Base-by-base conservation (phyloP, 2,113 vertebrate species). In the Tiliqua scincoides region DNA sequence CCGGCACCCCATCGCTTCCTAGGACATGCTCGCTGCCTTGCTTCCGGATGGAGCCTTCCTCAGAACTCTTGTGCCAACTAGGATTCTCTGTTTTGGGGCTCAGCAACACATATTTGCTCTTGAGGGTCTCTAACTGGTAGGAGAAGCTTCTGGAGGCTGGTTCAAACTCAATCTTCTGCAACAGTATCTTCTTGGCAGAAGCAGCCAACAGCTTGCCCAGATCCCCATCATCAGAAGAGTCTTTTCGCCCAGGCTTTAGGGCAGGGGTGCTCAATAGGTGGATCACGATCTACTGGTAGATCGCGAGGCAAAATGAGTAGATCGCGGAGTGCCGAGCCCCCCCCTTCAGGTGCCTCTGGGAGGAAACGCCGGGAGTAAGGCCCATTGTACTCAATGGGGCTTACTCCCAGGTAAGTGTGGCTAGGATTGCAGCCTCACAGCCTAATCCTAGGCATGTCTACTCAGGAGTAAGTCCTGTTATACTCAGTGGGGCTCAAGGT, bases 161-260 rank as follows among this genome's bases (percentile, higher is more conserved):
- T 90, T 97, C 97, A 82, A 99, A 99, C 91, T 99, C 98, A 1
- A 99, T 98, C 95, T 97, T 98, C 95, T 99, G 98, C 85, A 99
- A 87, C 65, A 98, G 97, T 68, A 98, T 97, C 90, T 98, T 98
- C 96, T 98, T 98, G 84, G 98, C 97, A 0, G 98, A 98, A 84
- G 97, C 89, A 0, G 98, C 97, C 95, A 99, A 91, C 67, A 98
- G 90, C 88, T 95, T 97, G 91, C 97, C 97, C 91, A 99, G 97
- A 74, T 98, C 98, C 0, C 95, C 96, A 21, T 97, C 97, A 9
- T 97, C 98, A 0, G 96, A 84, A 0, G 95, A 93, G 85, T 98
- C 97, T 93, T 96, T 97, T 70, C 97, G 97, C 48, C 96, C 95
- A 9, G 97, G 96, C 91, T 98, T 98, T 89, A n/a, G n/a, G n/a